These are phyloP conservation scores for Conops quadrifasciatus DNA, from an alignment of 2,888 invertebrate genomes.

Conservation along the genomic window DNA sequence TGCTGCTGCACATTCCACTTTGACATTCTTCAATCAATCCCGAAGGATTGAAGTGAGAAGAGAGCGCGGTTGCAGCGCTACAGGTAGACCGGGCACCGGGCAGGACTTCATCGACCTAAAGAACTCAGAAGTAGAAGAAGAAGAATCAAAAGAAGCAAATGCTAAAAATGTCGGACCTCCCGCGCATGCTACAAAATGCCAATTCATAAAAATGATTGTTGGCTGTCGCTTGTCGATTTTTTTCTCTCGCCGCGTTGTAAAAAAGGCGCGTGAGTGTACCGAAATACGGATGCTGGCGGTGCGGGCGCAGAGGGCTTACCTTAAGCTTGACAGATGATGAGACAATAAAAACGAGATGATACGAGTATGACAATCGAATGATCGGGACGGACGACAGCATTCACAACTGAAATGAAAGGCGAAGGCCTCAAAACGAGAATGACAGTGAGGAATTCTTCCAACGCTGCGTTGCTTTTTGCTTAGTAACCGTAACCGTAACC, in stretches of 20 bases:
- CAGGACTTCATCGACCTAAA: neutral
- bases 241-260: neutral
- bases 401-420: slow-evolving; percentile 12
- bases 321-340: slow-evolving; percentile 47
- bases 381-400: slow-evolving; percentile 4
- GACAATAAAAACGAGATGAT: slow-evolving; percentile 46
- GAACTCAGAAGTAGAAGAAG: too few relatives aligned
- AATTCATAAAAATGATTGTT: slow-evolving; percentile 27
- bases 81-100: slow-evolving; percentile 16
- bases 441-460: neutral
- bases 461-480: neutral
- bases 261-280: neutral
- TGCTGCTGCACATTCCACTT: slow-evolving; percentile 26
- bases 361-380: slow-evolving; percentile 43
- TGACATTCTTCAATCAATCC: slow-evolving; percentile 28
- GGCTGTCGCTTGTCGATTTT: neutral
- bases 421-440: slow-evolving; percentile 4
- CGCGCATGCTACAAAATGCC: slow-evolving; percentile 29
- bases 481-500: neutral
- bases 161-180: slow-evolving; percentile 23
- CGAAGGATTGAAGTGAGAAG: neutral
- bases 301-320: slow-evolving; percentile 8
- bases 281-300: neutral
- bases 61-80: slow-evolving; percentile 21
- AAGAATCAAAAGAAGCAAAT: too few relatives aligned